Evolutionary conservation across 2,888 invertebrate genomes (phyloP).

Genomic region (Drosophila atroscutellata): DNA sequence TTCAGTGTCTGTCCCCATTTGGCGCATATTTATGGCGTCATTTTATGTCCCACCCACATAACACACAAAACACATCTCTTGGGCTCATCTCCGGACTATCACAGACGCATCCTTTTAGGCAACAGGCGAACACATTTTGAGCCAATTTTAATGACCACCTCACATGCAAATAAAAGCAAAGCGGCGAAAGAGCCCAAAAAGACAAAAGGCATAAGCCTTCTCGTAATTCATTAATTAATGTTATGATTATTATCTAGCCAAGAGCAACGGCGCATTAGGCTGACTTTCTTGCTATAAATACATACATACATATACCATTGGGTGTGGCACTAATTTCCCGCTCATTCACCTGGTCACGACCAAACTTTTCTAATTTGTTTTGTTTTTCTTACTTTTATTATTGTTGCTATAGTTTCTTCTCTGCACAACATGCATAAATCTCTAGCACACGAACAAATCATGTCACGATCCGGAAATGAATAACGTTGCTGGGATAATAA

Average conservation of each 20-base stretch:
- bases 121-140: conserved; percentile 22
- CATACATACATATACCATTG: background rate
- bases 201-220: conserved; percentile 53
- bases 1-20: conserved; percentile 36
- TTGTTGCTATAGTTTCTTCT: conserved; percentile 26
- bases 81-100: conserved; percentile 11
- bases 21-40: conserved; percentile 55
- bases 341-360: conserved; percentile 48
- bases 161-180: conserved; percentile 54
- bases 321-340: conserved; percentile 13
- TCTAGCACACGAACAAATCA: conserved; percentile 52
- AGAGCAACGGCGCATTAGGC: conserved; percentile 19
- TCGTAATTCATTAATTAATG: conserved; percentile 72
- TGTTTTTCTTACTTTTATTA: conserved; percentile 17
- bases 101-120: conserved; percentile 17
- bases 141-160: conserved; percentile 50
- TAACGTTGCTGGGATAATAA: conserved; percentile 3
- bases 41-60: conserved; percentile 37
- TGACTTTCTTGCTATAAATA: conserved; percentile 13
- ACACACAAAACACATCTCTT: background rate
- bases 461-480: conserved; percentile 56
- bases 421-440: conserved; percentile 46
- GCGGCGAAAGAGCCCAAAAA: conserved; percentile 5
- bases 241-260: conserved; percentile 60
- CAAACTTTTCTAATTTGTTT: conserved; percentile 72